These are phyloP conservation scores for Fragum fragum DNA, from an alignment of 2,888 invertebrate genomes.

Conservation along the genomic window DNA sequence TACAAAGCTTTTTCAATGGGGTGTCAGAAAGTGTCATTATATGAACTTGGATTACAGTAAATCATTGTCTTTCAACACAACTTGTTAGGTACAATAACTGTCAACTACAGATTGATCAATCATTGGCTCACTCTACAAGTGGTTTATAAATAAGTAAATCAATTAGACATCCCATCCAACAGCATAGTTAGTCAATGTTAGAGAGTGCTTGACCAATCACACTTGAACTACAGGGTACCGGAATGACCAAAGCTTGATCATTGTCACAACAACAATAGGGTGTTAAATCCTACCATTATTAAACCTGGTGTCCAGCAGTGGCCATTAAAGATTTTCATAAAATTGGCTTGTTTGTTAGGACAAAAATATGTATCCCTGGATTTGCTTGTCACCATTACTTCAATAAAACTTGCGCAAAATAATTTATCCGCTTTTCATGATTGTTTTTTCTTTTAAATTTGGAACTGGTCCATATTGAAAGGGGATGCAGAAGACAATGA, in stretches of 20 bases:
- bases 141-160: slow-evolving; percentile 25
- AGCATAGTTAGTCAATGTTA: neutral
- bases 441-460: no score
- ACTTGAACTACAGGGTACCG: slow-evolving; percentile 16
- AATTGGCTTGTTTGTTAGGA: slow-evolving; percentile 29
- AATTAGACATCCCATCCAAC: neutral
- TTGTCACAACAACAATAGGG: slow-evolving; percentile 12
- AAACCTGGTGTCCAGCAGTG: neutral
- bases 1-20: no score
- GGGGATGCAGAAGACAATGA: no score
- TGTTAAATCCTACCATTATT: slow-evolving; percentile 24
- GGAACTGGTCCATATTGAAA: no score
- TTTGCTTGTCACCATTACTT: slow-evolving; percentile 6
- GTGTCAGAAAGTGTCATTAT: no score
- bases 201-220: slow-evolving; percentile 29
- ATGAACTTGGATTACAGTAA: no score
- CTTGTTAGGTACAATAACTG: neutral
- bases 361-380: slow-evolving; percentile 5
- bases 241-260: slow-evolving; percentile 9
- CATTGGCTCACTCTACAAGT: slow-evolving; percentile 9
- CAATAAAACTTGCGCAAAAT: no score
- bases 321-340: slow-evolving; percentile 23
- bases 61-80: neutral
- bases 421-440: no score
- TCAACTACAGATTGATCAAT: neutral